A percentile compares a stretch with the other conserved stretches of the same genome.
These are phyloP conservation scores for Antennarius striatus DNA, from an alignment of 2,113 vertebrate genomes.

Conservation along the genomic window DNA sequence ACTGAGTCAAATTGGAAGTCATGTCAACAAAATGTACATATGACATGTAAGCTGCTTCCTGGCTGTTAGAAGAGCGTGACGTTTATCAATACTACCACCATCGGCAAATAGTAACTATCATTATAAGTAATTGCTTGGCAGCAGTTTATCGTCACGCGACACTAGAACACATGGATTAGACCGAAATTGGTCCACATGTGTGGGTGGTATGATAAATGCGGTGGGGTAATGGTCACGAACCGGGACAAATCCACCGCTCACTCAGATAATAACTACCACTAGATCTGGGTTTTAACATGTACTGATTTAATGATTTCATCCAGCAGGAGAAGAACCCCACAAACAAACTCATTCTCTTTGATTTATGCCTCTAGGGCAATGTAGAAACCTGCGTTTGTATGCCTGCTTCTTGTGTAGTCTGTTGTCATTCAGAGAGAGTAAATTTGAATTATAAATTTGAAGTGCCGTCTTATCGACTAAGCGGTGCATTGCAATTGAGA, in stretches of 20 bases:
- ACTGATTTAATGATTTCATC: conserved; percentile 59
- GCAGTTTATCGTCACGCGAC: conserved; percentile 41
- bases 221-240: conserved; percentile 14
- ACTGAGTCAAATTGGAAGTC: conserved; percentile 10
- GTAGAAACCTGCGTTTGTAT: conserved; percentile 54
- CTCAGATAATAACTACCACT: conserved; percentile 48
- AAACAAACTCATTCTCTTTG: conserved; percentile 32
- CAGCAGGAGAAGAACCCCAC: conserved; percentile 30
- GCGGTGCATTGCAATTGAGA: conserved; percentile 17
- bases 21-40: background rate
- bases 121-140: conserved; percentile 24
- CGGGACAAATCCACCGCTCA: conserved; percentile 19
- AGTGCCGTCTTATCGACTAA: conserved; percentile 41
- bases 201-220: conserved; percentile 8
- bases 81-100: conserved; percentile 6
- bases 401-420: conserved; percentile 5
- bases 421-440: conserved; percentile 61
- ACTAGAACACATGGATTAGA: conserved; percentile 21
- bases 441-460: conserved; percentile 54
- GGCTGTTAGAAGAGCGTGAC: background rate
- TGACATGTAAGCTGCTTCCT: background rate
- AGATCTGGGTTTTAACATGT: conserved; percentile 40
- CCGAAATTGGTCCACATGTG: conserved; percentile 47
- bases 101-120: conserved; percentile 39
- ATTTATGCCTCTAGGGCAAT: conserved; percentile 32